phyloP scores from a whole-genome alignment of 2,888 invertebrate genomes.

The Proisotoma minuta region DNA sequence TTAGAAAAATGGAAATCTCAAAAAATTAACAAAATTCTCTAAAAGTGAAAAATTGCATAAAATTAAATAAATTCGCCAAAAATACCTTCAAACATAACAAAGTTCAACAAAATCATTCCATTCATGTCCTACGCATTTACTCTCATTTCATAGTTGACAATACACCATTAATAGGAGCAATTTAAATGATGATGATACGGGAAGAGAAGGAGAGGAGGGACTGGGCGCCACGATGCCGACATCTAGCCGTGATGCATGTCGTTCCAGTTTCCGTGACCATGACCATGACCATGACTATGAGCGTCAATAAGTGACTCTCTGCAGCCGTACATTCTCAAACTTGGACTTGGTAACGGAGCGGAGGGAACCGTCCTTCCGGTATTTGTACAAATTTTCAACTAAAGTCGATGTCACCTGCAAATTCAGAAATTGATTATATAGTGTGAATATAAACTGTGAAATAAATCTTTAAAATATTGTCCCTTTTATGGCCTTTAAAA shows the following conservation, averaged over 20 bases:
- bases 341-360: conserved; percentile 98
- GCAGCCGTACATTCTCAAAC: conserved; percentile 98
- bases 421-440: not conserved
- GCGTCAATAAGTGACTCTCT: conserved; percentile 97
- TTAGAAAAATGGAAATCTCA: no score
- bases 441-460: no score
- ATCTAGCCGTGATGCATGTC: conserved; percentile 97
- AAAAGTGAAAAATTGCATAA: no score
- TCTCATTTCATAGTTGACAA: conserved; percentile 97
- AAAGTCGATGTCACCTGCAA: conserved; percentile 90
- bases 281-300: conserved; percentile 96
- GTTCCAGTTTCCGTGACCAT: conserved; percentile 99
- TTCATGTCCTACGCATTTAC: no score
- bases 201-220: conserved; percentile 92
- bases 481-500: no score
- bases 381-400: conserved; percentile 94
- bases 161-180: conserved; percentile 98
- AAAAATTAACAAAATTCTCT: no score
- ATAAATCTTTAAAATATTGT: no score
- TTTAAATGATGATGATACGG: conserved; percentile 92
- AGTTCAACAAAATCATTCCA: no score
- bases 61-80: no score
- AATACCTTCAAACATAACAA: no score
- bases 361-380: conserved; percentile 78
- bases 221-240: conserved; percentile 97